A percentile compares a stretch with the other conserved stretches of the same genome.
Evolutionary conservation across 2,113 vertebrate genomes (phyloP).

Genomic region (Upupa epops): DNA sequence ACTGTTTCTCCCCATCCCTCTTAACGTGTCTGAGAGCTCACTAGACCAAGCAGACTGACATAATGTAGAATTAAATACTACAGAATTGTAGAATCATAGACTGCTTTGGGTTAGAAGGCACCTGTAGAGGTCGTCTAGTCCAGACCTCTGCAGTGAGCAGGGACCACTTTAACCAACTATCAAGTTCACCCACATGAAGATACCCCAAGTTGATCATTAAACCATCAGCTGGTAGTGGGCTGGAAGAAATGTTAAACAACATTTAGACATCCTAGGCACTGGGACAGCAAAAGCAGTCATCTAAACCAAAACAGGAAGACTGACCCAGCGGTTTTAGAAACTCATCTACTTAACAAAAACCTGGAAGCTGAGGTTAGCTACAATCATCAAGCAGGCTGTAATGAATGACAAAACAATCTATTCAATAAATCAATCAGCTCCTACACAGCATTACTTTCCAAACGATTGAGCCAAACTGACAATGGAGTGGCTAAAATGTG

Average conservation of each 20-base stretch:
- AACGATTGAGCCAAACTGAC: background rate
- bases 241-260: background rate
- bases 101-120: too few relatives aligned
- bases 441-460: background rate
- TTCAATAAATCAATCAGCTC: background rate
- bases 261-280: background rate
- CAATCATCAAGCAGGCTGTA: rapidly evolving
- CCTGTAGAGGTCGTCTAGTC: too few relatives aligned
- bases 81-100: too few relatives aligned
- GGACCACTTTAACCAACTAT: background rate
- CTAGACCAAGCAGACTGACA: background rate
- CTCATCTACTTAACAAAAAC: background rate
- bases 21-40: background rate
- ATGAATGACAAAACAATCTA: rapidly evolving
- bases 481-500: background rate
- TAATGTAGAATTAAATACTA: background rate
- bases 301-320: background rate
- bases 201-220: background rate
- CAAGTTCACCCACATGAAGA: background rate
- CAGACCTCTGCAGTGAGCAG: too few relatives aligned
- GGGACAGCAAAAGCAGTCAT: background rate
- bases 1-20: background rate
- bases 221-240: background rate
- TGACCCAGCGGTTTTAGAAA: background rate
- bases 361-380: background rate